These are phyloP conservation scores for Morpho achilles DNA, from an alignment of 2,888 invertebrate species.

Conservation along the genomic window DNA sequence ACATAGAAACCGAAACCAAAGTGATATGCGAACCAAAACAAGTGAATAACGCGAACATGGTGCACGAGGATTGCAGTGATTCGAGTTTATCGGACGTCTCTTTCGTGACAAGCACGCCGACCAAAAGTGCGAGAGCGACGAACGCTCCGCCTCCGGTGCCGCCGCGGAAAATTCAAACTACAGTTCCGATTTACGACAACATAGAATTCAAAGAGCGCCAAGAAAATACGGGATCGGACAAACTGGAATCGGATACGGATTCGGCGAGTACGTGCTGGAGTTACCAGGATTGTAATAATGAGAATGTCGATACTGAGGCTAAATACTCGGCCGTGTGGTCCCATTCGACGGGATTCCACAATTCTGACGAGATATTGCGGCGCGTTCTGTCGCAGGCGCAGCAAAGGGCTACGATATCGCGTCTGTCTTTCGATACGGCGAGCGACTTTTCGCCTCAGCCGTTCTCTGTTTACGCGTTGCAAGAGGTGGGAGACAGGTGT, in stretches of 20 bases:
- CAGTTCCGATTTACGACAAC: conserved; percentile 45
- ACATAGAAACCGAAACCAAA: conserved; percentile 28
- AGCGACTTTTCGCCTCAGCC: conserved; percentile 55
- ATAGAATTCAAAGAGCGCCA: conserved; percentile 37
- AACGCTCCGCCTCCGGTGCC: conserved; percentile 47
- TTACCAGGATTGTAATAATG: conserved; percentile 64
- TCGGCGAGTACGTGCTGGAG: conserved; percentile 73
- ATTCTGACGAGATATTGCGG: conserved; percentile 61
- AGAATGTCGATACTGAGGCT: conserved; percentile 46
- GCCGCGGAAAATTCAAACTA: conserved; percentile 49
- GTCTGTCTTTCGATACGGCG: conserved; percentile 62
- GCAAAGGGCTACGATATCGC: conserved; percentile 59
- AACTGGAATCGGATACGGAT: conserved; percentile 47
- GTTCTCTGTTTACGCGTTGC: conserved; percentile 61
- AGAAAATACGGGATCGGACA: conserved; percentile 41
- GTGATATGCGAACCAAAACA: conserved; percentile 26
- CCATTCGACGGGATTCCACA: conserved; percentile 69
- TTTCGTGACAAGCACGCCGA: conserved; percentile 58
- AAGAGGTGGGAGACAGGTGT: conserved; percentile 73
- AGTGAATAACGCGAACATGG: conserved; percentile 33
- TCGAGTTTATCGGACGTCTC: conserved; percentile 51
- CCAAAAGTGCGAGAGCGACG: conserved; percentile 37
- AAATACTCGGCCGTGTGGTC: conserved; percentile 68
- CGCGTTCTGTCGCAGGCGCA: conserved; percentile 50
- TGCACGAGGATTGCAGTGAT: conserved; percentile 52